Conservation (phyloP, 1,140 invertebrate genomes). For the Brachionus rotundiformis region DNA sequence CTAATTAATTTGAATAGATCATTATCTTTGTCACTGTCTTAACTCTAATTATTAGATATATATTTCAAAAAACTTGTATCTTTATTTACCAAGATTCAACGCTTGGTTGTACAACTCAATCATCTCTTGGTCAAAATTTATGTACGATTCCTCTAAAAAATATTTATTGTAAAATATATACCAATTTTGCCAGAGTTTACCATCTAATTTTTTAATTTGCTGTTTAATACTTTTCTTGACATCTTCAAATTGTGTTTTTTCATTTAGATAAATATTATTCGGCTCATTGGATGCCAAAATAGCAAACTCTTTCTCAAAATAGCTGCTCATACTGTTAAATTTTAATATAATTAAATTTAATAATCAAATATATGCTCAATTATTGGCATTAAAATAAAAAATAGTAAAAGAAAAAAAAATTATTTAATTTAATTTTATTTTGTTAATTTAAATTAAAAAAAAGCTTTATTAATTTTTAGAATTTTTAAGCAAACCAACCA, state of each 20-base stretch:
- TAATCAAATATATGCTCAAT: not conserved
- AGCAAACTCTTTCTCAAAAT: constrained; percentile 1
- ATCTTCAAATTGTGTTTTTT: not conserved
- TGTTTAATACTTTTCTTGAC: not conserved
- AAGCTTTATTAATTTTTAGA: not conserved
- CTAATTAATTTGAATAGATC: not conserved
- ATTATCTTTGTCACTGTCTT: not conserved
- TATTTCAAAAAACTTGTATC: not conserved
- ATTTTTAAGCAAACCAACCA: constrained; percentile 42
- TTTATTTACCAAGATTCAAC: not conserved
- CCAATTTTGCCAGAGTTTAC: not conserved
- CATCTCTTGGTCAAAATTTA: not conserved
- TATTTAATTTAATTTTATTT: not conserved
- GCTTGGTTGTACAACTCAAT: not conserved
- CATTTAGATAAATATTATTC: not conserved
- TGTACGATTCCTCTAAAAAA: not conserved
- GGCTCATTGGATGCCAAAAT: not conserved
- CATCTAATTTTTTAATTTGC: not conserved
- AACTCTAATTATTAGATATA: not conserved
- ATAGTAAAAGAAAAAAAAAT: not conserved
- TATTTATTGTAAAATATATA: no score
- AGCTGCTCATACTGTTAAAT: not conserved
- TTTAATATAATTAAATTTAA: not conserved
- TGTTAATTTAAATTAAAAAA: not conserved
- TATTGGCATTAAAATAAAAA: not conserved